phyloP scores from a whole-genome alignment of 1,140 invertebrate genomes.

The Cheumatopsyche charites region DNA sequence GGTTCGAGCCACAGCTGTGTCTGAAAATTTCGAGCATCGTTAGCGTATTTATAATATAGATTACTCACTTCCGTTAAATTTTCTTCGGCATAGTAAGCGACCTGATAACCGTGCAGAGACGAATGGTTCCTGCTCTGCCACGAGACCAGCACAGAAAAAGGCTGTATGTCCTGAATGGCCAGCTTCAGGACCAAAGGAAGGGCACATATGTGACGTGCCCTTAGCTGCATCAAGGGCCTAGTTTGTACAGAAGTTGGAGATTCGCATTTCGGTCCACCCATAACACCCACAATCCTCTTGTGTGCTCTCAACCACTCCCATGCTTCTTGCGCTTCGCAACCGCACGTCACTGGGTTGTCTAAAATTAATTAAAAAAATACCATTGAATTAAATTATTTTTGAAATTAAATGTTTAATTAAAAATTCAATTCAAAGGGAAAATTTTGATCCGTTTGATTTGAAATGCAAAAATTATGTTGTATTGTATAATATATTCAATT shows the following conservation, averaged over 20 bases:
- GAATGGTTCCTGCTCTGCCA: constrained; percentile 90
- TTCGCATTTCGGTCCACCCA: constrained; percentile 73
- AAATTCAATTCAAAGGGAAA: no score
- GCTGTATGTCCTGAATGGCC: constrained; percentile 86
- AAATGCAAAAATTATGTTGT: no score
- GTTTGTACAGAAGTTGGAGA: constrained; percentile 78
- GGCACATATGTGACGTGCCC: constrained; percentile 81
- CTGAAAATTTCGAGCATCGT: no score
- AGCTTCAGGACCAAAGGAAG: constrained; percentile 79
- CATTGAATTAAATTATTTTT: no score
- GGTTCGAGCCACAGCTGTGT: no score
- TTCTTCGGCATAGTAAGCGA: constrained; percentile 81
- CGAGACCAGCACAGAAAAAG: constrained; percentile 83
- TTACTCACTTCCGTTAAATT: constrained; percentile 51
- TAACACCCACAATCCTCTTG: constrained; percentile 68
- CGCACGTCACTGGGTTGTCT: constrained; percentile 86
- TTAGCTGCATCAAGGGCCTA: constrained; percentile 75
- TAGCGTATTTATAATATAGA: no score
- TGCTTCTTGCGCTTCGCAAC: constrained; percentile 82
- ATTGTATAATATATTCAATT: no score
- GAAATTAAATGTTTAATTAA: no score
- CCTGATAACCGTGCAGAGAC: constrained; percentile 82
- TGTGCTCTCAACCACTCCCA: constrained; percentile 90
- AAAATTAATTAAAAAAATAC: constrained; percentile 50
- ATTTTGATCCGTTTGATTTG: no score